Base-by-base conservation (phyloP, 2,797 vertebrate species). In the Melanotaenia maccullochi region DNA sequence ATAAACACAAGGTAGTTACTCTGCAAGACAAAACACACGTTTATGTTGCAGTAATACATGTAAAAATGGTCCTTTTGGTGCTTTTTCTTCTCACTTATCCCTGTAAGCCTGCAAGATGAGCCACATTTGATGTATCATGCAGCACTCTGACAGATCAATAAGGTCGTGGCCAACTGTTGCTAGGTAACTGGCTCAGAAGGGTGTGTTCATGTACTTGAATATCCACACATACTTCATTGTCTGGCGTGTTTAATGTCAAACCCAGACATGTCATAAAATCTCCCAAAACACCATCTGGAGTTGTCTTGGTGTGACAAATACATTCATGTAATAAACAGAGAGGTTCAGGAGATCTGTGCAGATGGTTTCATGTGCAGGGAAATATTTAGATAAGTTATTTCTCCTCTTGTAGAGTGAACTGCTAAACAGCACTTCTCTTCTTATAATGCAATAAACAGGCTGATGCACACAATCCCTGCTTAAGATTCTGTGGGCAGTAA, bases 1-100 rank as follows among this genome's bases (percentile, higher is more conserved):
- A 99, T 97, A 92, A 99, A 99, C 87, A 98, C 98, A 93, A 99
- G 94, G 90, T 97, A 99, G 90, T 99, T 99, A 91, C 95, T 97
- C 97, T 99, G 91, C 25, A 90, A 87, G n/a, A 76, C 66, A 35
- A 78, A 32, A 82, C 33, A 85, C 66, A 84, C 7, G 0, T 61
- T 60, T 62, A 56, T 38, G 18, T 30, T 59, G n/a, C 59, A 62
- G 5, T 58, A 32, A 62, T 13, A 56, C 51, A 65, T 5, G 3
- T 1, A 38, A 25, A 11, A 47, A 28, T 64, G 24, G 22, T 57
- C 40, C 65, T 8, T 56, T 36, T 33, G 30, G 16, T 24, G 52
- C 35, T 44, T 11, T 11, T 40, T n/a, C 14, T 60, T 60, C 28
- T 20, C 68, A 56, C 2, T 9, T 65, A 28, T 79, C 60, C 62